These are phyloP conservation scores for Cryptosula pallasiana DNA, from an alignment of 2,888 invertebrate species.

Conservation along the genomic window DNA sequence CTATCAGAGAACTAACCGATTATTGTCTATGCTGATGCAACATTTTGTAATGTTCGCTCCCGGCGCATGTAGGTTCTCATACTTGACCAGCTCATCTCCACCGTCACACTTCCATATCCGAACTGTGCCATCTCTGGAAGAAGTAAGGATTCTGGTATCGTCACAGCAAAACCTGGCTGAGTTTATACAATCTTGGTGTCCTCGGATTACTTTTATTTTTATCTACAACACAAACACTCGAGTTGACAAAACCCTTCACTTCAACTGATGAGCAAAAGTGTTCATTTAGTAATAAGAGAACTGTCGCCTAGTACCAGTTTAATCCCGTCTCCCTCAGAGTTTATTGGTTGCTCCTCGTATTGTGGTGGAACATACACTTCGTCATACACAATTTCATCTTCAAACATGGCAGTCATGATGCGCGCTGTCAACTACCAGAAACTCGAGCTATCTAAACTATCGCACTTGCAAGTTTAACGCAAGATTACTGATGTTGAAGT, in stretches of 20 bases:
- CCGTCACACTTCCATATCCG: conserved; percentile 41
- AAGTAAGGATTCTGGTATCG: conserved; percentile 37
- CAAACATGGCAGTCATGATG: conserved; percentile 21
- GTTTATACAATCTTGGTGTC: conserved; percentile 43
- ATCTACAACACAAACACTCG: conserved; percentile 40
- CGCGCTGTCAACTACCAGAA: too few species aligned
- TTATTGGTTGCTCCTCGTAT: conserved; percentile 14
- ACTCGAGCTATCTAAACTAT: too few species aligned
- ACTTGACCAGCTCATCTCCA: conserved; percentile 36
- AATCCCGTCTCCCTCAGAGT: conserved; percentile 23
- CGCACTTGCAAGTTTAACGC: too few species aligned
- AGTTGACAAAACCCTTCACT: too few species aligned
- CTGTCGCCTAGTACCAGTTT: conserved; percentile 18
- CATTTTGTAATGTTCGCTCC: conserved; percentile 35
- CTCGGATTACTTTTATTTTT: conserved; percentile 42
- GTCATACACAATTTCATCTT: conserved; percentile 23
- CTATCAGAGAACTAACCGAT: conserved; percentile 29
- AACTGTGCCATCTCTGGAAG: conserved; percentile 42
- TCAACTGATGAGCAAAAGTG: too few species aligned
- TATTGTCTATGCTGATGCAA: conserved; percentile 33
- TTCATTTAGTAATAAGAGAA: too few species aligned
- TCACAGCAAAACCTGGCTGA: conserved; percentile 39
- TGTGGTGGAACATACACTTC: conserved; percentile 1
- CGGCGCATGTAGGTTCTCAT: conserved; percentile 34
- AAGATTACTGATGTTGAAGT: too few species aligned